These are phyloP conservation scores for Agonopterix heracliana DNA, from an alignment of 2,888 invertebrate species.

Conservation along the genomic window DNA sequence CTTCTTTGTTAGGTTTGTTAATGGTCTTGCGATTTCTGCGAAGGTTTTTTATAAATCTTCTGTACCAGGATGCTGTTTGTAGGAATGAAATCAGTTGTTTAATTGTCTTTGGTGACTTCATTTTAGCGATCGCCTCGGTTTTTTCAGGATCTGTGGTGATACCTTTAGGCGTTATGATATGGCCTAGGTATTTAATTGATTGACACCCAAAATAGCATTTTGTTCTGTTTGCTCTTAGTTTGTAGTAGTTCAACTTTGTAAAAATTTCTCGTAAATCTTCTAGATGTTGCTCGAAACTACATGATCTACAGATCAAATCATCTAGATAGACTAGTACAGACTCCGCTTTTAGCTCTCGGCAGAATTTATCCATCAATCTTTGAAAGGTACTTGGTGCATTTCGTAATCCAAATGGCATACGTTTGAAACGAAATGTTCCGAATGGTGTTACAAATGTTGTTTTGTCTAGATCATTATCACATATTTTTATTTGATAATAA, in stretches of 20 bases:
- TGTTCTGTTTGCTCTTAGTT: slow-evolving; percentile 15
- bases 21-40: too few relatives aligned
- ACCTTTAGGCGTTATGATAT: slow-evolving; percentile 15
- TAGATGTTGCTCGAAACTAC: slow-evolving; percentile 17
- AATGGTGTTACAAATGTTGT: slow-evolving; percentile 16
- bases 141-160: slow-evolving; percentile 19
- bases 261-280: slow-evolving; percentile 18
- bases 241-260: slow-evolving; percentile 15
- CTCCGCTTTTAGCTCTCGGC: slow-evolving; percentile 4
- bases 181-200: slow-evolving; percentile 15
- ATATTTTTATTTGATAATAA: too few relatives aligned
- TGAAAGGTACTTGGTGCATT: slow-evolving; percentile 23
- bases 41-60: too few relatives aligned
- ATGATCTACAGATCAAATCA: slow-evolving; percentile 21
- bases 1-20: too few relatives aligned
- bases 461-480: too few relatives aligned
- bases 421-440: slow-evolving; percentile 27
- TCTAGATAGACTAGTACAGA: slow-evolving; percentile 20
- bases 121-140: not conserved
- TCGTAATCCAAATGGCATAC: slow-evolving; percentile 32
- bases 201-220: slow-evolving; percentile 15
- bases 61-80: too few relatives aligned
- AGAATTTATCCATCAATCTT: slow-evolving; percentile 16
- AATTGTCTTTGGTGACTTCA: too few relatives aligned
- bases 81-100: too few relatives aligned